Base-by-base conservation (phyloP, 2,888 invertebrate genomes). In the Latheticus oryzae region DNA sequence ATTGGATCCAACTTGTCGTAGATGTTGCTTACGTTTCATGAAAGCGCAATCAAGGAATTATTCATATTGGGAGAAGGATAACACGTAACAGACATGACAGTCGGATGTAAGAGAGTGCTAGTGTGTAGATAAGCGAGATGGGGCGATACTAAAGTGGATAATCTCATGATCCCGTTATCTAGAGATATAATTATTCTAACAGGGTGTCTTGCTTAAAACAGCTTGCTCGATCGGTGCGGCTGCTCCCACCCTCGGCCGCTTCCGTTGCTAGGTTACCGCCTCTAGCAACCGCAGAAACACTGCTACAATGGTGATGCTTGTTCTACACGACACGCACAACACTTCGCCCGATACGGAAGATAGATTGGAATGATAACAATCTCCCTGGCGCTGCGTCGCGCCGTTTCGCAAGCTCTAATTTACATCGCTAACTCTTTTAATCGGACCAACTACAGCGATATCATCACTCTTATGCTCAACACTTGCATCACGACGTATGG, bases 181-280 rank as follows among this genome's bases (percentile, higher is more conserved):
- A 71, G 72, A 77, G 77, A 77, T 78, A 78, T 78, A 78, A 79
- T 79, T 79, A 79, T 78, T 78, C 78, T 76, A 77, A 78, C 78
- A 75, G 78, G 77, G 77, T 78, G 78, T 78, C 78, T 78, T 78
- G 77, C 74, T 77, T 77, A 76, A 78, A 78, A 78, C 78, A 78
- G 78, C 78, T 78, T 78, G 78, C 74, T 73, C 72, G 75, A 75
- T 75, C 72, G 70, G 68, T 59, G 70, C 63, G 62, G 70, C 69
- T 69, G 70, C 56, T 60, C 57, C 58, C 62, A 65, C 69, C 57
- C 63, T 58, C 54, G 33, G 43, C 42, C 43, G 63, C 62, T 63
- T 61, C 45, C 73, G 78, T 78, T 78, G 77, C 77, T 76, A 77
- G 76, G 78, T 67, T 72, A 78, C 78, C 74, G 74, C 74, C 75